Evolutionary conservation across 2,113 vertebrate species (phyloP).

Genomic region (Tapirus terrestris): DNA sequence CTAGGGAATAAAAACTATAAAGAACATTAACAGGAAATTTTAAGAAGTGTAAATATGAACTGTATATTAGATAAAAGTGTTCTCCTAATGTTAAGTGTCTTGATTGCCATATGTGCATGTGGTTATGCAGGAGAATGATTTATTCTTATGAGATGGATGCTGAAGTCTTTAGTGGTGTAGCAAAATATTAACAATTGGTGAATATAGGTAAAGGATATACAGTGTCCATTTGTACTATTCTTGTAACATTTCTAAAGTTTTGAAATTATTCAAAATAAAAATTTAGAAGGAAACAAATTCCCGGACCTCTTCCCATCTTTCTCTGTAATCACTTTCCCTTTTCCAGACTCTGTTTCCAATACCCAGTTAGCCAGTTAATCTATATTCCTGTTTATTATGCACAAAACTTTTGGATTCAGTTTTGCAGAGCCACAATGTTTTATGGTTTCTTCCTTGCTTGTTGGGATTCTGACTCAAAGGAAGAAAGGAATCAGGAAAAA

Average conservation of each 20-base stretch:
- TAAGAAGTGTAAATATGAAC: neutral
- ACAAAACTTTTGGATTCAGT: neutral
- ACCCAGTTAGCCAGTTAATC: neutral
- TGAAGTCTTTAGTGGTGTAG: neutral
- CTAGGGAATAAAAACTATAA: neutral
- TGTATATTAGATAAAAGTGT: neutral
- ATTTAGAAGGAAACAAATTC: neutral
- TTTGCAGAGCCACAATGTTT: neutral
- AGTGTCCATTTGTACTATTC: neutral
- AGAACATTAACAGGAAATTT: neutral
- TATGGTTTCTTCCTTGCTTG: neutral
- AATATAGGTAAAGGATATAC: neutral
- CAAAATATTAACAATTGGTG: neutral
- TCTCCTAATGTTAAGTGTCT: too few relatives aligned
- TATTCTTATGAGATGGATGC: neutral
- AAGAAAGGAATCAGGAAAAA: neutral
- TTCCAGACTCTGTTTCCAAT: neutral
- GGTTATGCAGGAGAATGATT: neutral
- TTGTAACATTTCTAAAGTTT: neutral
- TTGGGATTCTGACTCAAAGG: neutral
- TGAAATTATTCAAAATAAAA: neutral
- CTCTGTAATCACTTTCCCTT: neutral
- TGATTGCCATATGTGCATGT: accelerated
- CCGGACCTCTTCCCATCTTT: neutral
- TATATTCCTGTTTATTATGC: neutral